A percentile compares a stretch with the other conserved stretches of the same genome.
Evolutionary conservation across 2,113 vertebrate species (phyloP).

Genomic region (Paracanthobrama guichenoti): DNA sequence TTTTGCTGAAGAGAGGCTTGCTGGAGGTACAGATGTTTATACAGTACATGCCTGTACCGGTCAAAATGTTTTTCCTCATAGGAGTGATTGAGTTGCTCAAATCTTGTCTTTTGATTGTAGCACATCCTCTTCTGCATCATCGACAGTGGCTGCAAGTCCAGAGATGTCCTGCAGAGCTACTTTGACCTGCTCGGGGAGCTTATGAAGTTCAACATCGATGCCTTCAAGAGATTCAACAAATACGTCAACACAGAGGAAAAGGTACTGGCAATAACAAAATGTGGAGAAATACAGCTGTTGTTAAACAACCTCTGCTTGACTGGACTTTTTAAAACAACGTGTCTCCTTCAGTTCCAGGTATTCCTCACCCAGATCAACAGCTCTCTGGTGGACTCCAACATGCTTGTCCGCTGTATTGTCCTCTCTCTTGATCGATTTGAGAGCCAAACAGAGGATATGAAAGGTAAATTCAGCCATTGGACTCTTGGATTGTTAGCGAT

Average conservation of each 20-base stretch:
- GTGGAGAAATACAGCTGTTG: background rate
- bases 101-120: conserved; percentile 62
- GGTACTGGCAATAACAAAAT: conserved; percentile 68
- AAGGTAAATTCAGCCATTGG: conserved; percentile 63
- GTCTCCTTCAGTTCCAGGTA: conserved; percentile 85
- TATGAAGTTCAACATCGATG: conserved; percentile 99
- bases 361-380: conserved; percentile 98
- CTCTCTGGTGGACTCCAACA: conserved; percentile 97
- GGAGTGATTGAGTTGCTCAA: background rate
- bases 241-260: conserved; percentile 98
- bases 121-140: conserved; percentile 99
- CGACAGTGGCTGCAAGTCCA: conserved; percentile 95
- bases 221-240: conserved; percentile 98
- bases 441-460: conserved; percentile 82
- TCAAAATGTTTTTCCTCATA: background rate
- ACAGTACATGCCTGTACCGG: background rate
- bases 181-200: conserved; percentile 97
- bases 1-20: conserved; percentile 94
- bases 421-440: conserved; percentile 95
- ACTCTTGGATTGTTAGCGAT: background rate
- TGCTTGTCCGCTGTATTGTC: conserved; percentile 96
- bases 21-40: conserved; percentile 82
- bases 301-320: background rate
- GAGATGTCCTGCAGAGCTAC: conserved; percentile 97
- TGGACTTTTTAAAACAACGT: background rate